Evolutionary conservation across 1,140 invertebrate genomes (phyloP), one percentile per base, ranked within the genome.

Genomic region (Drosophila virilis): DNA sequence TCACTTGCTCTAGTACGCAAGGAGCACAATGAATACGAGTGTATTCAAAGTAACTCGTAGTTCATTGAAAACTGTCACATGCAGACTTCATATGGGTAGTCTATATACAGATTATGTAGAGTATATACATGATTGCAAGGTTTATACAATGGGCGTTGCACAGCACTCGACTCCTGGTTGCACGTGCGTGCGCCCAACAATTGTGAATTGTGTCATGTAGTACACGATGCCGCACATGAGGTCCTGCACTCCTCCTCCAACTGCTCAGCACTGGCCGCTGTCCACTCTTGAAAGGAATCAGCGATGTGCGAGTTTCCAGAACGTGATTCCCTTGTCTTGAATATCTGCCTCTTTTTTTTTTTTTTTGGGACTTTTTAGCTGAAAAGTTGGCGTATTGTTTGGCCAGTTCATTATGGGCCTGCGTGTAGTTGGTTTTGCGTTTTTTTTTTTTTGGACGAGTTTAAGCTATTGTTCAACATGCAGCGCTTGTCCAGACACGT

Each of bases 151-250:
- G 77, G 75, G 75, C 50, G 68, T 69, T 52, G 64, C 72, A 42
- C 17, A 15, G 45, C 64, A 77, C 84, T 83, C 80, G 74, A 84
- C 80, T 77, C 52, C 46, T 74, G 38, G 52, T 67, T 86, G 77
- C 84, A 88, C 83, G 84, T 88, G 83, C 84, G 83, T 88, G 82
- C 54, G 51, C 22, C 40, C 45, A 67, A 88, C 83, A 88, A 86
- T 86, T 88, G 76, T 46, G 54, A 86, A 86, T 86, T 86, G 82
- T 86, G 65, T 74, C 83, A 88, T 86, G 83, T 85, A 70, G 51
- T 40, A 60, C 58, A 46, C 15, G 46, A 32, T 37, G 22, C 64
- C 37, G 28, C 40, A 43, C 51, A n/a, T 50, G 15, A 35, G 10
- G 40, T 52, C 65, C 70, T 68, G 51, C 61, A 38, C 71, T n/a